Conservation (phyloP, 53 echinoderm and acorn worm genomes). For the Zoroaster sp. region DNA sequence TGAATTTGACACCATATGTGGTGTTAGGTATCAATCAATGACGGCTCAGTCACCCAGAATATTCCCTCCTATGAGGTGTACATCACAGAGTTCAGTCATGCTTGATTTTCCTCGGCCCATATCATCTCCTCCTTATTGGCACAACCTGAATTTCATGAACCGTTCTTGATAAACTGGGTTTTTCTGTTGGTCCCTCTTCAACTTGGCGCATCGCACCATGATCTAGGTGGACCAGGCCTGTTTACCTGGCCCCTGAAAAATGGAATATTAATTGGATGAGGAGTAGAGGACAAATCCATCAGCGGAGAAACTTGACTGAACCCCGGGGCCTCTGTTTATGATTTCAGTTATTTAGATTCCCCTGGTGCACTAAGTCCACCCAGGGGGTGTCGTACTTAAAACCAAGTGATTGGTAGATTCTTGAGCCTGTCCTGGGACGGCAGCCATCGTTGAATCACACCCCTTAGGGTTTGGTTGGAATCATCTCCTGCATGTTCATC, state of each 20-base stretch:
- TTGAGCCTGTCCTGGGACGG: background rate
- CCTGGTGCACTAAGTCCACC: slow-evolving; percentile 13
- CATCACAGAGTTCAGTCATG: background rate
- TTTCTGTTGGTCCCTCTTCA: background rate
- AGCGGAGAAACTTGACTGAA: background rate
- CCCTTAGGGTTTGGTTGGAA: background rate
- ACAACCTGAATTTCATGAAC: background rate
- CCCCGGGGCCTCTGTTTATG: slow-evolving; percentile 24
- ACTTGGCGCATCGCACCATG: background rate
- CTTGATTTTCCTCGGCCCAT: background rate
- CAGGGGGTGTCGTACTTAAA: slow-evolving; percentile 5
- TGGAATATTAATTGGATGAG: slow-evolving; percentile 56
- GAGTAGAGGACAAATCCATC: slow-evolving; percentile 12
- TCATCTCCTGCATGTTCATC: background rate
- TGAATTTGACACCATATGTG: background rate
- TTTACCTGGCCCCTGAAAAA: background rate
- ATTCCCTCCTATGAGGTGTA: too few relatives aligned
- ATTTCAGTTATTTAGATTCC: slow-evolving; percentile 20
- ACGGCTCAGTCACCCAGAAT: background rate
- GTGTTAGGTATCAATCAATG: background rate
- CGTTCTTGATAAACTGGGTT: background rate
- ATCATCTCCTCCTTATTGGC: background rate
- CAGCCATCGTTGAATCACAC: slow-evolving; percentile 26
- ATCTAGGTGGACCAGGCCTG: background rate
- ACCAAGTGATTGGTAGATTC: slow-evolving; percentile 3